Evolutionary conservation across 2,888 invertebrate genomes (phyloP), one percentile per base, ranked within the genome.

Genomic region (Coleophora flavipennella): DNA sequence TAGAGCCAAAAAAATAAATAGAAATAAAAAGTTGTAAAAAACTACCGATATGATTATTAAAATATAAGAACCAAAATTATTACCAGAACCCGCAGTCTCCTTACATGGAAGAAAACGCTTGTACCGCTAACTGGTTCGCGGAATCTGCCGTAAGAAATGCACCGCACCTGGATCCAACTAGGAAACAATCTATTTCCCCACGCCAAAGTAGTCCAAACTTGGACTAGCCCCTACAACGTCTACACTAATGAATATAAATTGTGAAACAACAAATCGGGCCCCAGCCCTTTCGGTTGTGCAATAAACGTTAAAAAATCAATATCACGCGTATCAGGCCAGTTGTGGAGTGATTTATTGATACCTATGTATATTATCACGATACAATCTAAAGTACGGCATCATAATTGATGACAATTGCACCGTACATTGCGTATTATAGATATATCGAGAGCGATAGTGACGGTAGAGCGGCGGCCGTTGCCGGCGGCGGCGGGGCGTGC

Each of bases 301-400:
- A 73, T 71, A 71, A 68, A 75, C 75, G 71, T 75, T 73, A 64
- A 77, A 77, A 81, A 83, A 83, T 81, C 81, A 79, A 84, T 81
- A 78, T 41, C 59, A 57, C 60, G 61, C 68, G 51, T 76, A 80
- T 76, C 75, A 60, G 64, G 54, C 59, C 69, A 64, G 73, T 75
- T 74, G 67, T 62, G 60, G 52, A 58, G 61, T 81, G 79, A 81
- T 81, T 81, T 81, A 81, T 81, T 73, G 73, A 73, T 72, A n/a
- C n/a, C n/a, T n/a, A 73, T 70, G 76, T 76, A 80, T 80, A 76
- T 80, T 78, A 81, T 73, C 66, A 49, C 59, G 79, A 81, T 81
- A 77, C 56, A 38, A 81, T 83, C 83, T 80, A 76, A 79, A 80
- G 77, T 77, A 74, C 69, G 67, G 59, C 64, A 55, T 67, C 64